Conservation (phyloP, 2,888 invertebrate species). For the Seira sanloemensis region DNA sequence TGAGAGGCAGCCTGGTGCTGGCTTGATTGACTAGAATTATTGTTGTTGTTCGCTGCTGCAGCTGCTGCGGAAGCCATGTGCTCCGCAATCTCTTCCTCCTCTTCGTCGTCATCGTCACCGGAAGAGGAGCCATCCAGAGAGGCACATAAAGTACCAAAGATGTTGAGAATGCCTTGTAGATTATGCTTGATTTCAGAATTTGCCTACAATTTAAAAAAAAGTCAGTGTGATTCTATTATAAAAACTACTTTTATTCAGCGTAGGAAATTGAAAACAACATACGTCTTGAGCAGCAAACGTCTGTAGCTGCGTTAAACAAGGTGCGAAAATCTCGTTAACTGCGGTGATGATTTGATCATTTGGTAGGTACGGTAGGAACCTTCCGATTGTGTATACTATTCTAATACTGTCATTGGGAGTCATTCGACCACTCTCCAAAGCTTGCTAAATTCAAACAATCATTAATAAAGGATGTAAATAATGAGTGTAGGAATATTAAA, state of each 20-base stretch:
- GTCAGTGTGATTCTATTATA: too few species aligned
- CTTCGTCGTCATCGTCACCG: slow-evolving; percentile 66
- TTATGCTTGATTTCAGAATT: slow-evolving; percentile 66
- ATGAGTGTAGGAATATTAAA: too few species aligned
- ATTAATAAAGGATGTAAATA: too few species aligned
- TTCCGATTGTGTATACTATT: slow-evolving; percentile 70
- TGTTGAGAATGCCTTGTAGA: slow-evolving; percentile 67
- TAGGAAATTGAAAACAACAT: slow-evolving; percentile 1
- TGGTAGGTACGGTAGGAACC: slow-evolving; percentile 70
- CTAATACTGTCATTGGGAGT: slow-evolving; percentile 68
- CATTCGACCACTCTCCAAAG: slow-evolving; percentile 65
- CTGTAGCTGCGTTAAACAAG: slow-evolving; percentile 68
- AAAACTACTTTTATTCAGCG: too few species aligned
- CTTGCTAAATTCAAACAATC: slow-evolving; percentile 60
- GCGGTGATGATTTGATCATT: slow-evolving; percentile 70
- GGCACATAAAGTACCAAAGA: slow-evolving; percentile 71
- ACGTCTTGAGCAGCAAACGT: slow-evolving; percentile 66
- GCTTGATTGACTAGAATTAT: slow-evolving; percentile 52
- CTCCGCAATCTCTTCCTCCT: slow-evolving; percentile 43
- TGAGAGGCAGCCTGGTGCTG: slow-evolving; percentile 24
- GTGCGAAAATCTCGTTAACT: slow-evolving; percentile 72
- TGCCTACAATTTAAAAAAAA: slow-evolving; percentile 63
- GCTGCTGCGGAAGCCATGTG: slow-evolving; percentile 36
- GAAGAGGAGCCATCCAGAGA: slow-evolving; percentile 65
- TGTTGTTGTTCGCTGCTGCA: slow-evolving; percentile 65